A percentile compares a stretch with the other conserved stretches of the same genome.
phyloP scores from a whole-genome alignment of 2,888 invertebrate genomes.

The Ophioninae sp. region DNA sequence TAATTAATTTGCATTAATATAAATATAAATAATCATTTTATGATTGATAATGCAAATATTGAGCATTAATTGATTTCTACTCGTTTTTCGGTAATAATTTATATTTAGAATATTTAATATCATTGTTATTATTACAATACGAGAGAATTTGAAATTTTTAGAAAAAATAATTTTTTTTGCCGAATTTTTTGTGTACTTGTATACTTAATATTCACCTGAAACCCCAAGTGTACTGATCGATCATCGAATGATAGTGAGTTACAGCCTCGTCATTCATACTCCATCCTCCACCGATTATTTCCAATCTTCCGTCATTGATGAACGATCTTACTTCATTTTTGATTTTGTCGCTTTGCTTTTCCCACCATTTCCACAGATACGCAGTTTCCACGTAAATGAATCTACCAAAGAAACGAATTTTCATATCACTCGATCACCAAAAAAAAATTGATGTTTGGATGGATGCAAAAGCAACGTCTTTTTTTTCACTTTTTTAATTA shows the following conservation, averaged over 20 bases:
- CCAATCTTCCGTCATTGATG: conserved; percentile 88
- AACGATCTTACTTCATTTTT: conserved; percentile 83
- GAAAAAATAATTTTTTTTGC: no score
- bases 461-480: no score
- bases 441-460: background rate
- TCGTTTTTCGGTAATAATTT: no score
- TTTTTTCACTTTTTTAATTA: no score
- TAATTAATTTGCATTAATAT: background rate
- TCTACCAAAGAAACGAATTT: conserved; percentile 79
- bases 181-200: background rate
- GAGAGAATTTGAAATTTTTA: no score
- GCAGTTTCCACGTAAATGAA: conserved; percentile 96
- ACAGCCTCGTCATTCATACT: conserved; percentile 92
- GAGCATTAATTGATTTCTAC: no score
- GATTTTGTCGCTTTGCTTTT: conserved; percentile 83
- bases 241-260: conserved; percentile 87
- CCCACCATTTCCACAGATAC: conserved; percentile 93
- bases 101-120: no score
- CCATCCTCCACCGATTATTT: conserved; percentile 91
- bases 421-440: background rate
- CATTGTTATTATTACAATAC: no score
- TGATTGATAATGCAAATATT: no score
- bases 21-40: no score
- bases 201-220: conserved; percentile 82
- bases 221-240: conserved; percentile 90